Evolutionary conservation across 2,113 vertebrate species (phyloP).

Genomic region (Neotoma lepida): DNA sequence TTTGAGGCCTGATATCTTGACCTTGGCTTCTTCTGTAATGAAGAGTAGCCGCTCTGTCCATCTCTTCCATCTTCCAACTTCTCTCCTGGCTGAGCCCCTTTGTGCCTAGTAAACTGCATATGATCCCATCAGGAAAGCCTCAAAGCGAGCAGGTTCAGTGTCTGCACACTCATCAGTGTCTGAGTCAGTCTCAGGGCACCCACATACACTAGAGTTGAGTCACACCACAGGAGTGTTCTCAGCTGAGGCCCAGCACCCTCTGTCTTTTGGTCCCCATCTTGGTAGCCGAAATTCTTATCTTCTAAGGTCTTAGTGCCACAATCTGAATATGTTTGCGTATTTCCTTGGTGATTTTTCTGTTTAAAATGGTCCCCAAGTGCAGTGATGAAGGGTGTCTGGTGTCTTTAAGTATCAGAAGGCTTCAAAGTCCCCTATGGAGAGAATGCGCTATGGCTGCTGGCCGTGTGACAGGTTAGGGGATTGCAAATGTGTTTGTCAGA

Average conservation of each 20-base stretch:
- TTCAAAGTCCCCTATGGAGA: neutral
- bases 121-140: neutral
- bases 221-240: fast-evolving
- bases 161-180: neutral
- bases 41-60: neutral
- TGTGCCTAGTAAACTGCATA: neutral
- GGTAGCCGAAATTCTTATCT: neutral
- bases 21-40: neutral
- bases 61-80: neutral
- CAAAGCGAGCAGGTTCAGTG: neutral
- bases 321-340: neutral
- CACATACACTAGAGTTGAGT: no score
- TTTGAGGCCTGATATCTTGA: neutral
- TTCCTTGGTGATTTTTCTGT: neutral
- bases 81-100: neutral
- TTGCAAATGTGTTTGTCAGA: neutral
- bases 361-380: neutral
- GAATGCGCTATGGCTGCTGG: neutral
- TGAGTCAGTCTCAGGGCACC: neutral
- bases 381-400: neutral
- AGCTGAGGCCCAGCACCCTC: neutral
- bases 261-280: neutral
- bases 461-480: neutral
- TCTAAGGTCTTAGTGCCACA: fast-evolving
- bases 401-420: neutral